Evolutionary conservation across 37 sponge, comb jelly and placozoan species (phyloP).

Genomic region (Theonella swinhoei): DNA sequence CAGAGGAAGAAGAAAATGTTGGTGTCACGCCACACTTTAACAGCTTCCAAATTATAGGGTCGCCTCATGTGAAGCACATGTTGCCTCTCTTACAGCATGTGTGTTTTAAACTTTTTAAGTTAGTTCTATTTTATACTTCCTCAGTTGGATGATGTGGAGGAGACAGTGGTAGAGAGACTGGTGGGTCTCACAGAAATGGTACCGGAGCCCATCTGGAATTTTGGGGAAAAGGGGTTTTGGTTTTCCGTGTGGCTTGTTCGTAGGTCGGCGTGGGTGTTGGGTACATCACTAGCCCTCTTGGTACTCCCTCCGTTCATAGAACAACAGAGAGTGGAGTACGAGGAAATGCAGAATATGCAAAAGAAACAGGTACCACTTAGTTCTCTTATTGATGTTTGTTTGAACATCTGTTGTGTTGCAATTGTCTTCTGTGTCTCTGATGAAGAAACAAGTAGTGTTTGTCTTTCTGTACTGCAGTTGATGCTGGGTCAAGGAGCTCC

Average conservation of each 20-base stretch:
- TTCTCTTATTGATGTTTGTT: not conserved
- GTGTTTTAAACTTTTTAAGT: too few relatives aligned
- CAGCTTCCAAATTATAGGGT: too few relatives aligned
- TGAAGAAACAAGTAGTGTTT: not conserved
- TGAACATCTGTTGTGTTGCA: not conserved
- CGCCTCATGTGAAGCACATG: too few relatives aligned
- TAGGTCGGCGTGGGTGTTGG: constrained; percentile 73
- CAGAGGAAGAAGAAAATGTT: not conserved
- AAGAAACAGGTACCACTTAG: constrained; percentile 64
- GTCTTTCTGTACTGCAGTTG: not conserved
- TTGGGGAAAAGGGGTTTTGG: not conserved
- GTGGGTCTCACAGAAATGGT: constrained; percentile 83
- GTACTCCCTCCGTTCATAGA: constrained; percentile 72
- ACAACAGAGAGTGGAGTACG: constrained; percentile 70
- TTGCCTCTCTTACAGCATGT: too few relatives aligned
- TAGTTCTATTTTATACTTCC: too few relatives aligned
- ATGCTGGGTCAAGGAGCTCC: constrained; percentile 13
- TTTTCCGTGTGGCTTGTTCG: constrained; percentile 62
- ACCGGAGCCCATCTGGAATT: constrained; percentile 47
- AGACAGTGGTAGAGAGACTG: constrained; percentile 70
- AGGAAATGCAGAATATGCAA: constrained; percentile 74
- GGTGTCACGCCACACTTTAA: too few relatives aligned
- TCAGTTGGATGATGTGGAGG: constrained; percentile 51
- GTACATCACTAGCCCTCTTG: constrained; percentile 63
- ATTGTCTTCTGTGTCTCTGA: too few relatives aligned